Percentiles rank a stretch among this genome's conserved stretches.
Evolutionary conservation across 2,888 invertebrate genomes (phyloP).

Genomic region (Stictocephala bisonia): DNA sequence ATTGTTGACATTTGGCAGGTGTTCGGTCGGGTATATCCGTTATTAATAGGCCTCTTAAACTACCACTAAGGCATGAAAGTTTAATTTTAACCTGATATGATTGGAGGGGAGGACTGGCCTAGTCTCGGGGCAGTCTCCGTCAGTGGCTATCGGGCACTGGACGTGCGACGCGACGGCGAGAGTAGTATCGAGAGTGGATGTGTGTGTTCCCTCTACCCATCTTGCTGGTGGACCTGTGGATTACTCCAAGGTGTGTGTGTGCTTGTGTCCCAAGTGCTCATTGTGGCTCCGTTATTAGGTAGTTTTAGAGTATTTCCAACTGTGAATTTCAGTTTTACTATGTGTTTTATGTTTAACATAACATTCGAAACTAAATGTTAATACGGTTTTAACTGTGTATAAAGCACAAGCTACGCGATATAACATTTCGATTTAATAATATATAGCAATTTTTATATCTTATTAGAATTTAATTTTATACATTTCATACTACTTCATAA

Average conservation of each 20-base stretch:
- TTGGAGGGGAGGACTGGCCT: constrained; percentile 10
- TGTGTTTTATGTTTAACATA: too few relatives aligned
- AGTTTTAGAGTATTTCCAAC: too few relatives aligned
- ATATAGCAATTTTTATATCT: too few relatives aligned
- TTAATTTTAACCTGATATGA: constrained; percentile 39
- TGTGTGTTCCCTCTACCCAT: constrained; percentile 19
- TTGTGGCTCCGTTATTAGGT: not conserved
- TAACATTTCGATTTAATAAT: too few relatives aligned
- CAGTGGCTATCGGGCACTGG: constrained; percentile 26
- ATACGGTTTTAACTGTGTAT: too few relatives aligned
- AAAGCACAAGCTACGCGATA: too few relatives aligned
- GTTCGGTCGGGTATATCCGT: not conserved
- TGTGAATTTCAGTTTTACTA: too few relatives aligned
- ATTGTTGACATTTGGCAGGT: not conserved
- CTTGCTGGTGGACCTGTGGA: constrained; percentile 15
- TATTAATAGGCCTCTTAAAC: constrained; percentile 37
- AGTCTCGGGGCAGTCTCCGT: not conserved
- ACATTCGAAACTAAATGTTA: too few relatives aligned
- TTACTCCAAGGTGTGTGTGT: constrained; percentile 17
- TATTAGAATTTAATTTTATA: too few relatives aligned
- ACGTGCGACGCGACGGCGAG: constrained; percentile 20
- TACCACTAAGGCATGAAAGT: constrained; percentile 42
- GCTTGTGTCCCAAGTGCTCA: too few relatives aligned
- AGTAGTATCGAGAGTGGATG: constrained; percentile 20
- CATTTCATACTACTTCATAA: too few relatives aligned